Conservation (phyloP, 1,140 invertebrate species). For the Atopsyche davidsoni region DNA sequence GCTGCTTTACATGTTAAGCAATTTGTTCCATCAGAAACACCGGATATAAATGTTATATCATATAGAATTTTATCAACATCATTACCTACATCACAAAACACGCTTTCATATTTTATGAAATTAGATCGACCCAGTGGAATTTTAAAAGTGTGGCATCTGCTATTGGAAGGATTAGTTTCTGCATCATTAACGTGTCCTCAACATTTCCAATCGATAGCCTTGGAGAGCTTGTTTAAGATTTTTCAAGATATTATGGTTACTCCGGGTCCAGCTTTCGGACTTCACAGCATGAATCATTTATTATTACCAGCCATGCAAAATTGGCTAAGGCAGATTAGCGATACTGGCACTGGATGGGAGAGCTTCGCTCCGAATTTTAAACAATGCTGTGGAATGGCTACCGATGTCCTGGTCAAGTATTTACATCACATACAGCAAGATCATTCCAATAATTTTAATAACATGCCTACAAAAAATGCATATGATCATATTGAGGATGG, state of each 20-base stretch:
- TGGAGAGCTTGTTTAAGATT: slow-evolving; percentile 82
- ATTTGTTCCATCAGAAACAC: slow-evolving; percentile 41
- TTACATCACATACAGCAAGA: slow-evolving; percentile 54
- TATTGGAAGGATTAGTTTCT: slow-evolving; percentile 83
- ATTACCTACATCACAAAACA: slow-evolving; percentile 52
- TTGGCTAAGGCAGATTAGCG: slow-evolving; percentile 74
- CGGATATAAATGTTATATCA: slow-evolving; percentile 49
- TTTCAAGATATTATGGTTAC: slow-evolving; percentile 67
- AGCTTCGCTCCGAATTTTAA: slow-evolving; percentile 81
- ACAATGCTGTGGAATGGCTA: slow-evolving; percentile 85
- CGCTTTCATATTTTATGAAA: slow-evolving; percentile 54
- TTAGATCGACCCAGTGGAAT: slow-evolving; percentile 80
- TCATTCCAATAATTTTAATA: slow-evolving; percentile 34
- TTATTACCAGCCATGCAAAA: slow-evolving; percentile 83
- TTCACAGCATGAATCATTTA: slow-evolving; percentile 86
- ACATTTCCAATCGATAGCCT: slow-evolving; percentile 77
- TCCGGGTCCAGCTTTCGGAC: slow-evolving; percentile 77
- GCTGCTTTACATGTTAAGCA: slow-evolving; percentile 45
- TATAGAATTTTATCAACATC: slow-evolving; percentile 55
- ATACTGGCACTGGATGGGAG: slow-evolving; percentile 62
- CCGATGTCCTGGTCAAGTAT: slow-evolving; percentile 85
- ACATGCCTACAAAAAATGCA: slow-evolving; percentile 29
- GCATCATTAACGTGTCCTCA: slow-evolving; percentile 74
- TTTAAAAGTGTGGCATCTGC: slow-evolving; percentile 83
- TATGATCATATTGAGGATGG: slow-evolving; percentile 37